Base-by-base conservation (phyloP, 1,140 invertebrate genomes). In the Bradysia coprophila region DNA sequence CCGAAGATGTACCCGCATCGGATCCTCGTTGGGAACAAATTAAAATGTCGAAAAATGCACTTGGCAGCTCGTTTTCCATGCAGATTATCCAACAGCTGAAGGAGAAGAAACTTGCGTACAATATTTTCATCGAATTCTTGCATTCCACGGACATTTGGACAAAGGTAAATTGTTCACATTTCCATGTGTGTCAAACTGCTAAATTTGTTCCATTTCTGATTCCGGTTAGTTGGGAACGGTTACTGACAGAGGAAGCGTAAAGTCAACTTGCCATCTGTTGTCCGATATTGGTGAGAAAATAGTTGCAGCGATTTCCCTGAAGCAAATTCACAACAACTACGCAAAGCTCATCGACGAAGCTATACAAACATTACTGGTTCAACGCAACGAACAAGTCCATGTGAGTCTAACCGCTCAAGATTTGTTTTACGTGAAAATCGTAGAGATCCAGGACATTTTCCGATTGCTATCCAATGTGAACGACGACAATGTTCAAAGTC, bases 1-100 rank as follows among this genome's bases (percentile, higher is more conserved):
- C 92, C 36, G 81, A 94, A 60, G 89, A 94, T 63, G 76, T 78
- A 47, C 91, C 90, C 6, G 75, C 78, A 2, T 75, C 81, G 38
- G 90, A 95, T 72, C 90, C 89, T 2, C 66, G 89, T 48, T 93
- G 80, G 85, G 69, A 70, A 34, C 50, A 62, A 45, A 28, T 52
- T 10, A 43, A 45, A 8, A 46, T 53, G 16, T 42, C 50, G 11
- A 51, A 51, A 10, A 40, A 54, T 48, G 61, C 62, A 13, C 52
- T 76, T n/a, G 74, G 73, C 13, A 73, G 72, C 47, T 76, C 73
- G 1, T 62, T 69, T 28, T 81, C 85, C 2, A 72, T 92, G 63
- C 81, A 91, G 57, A 78, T 89, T 43, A 56, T 73, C 2, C 76
- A 81, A 48, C 88, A 92, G 57, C 58, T 95, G 9, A 75, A 79